Conservation (phyloP, 2,888 invertebrate genomes). For the Chymomyza procnemis region DNA sequence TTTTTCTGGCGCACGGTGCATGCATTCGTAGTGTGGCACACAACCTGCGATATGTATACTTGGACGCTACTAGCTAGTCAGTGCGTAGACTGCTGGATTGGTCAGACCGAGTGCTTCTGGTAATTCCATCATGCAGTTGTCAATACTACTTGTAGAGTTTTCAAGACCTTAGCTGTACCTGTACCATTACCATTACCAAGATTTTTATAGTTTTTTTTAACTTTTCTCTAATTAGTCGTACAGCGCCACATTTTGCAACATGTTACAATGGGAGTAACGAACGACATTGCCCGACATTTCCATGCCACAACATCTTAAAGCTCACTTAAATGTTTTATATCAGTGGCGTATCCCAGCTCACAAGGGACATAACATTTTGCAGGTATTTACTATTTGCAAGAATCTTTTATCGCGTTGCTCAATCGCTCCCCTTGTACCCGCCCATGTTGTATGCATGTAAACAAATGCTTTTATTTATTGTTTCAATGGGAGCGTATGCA, state of each 20-base stretch:
- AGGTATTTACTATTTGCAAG: no score
- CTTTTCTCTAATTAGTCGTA: conserved; percentile 62
- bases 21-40: background rate
- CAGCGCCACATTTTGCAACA: conserved; percentile 52
- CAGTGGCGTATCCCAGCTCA: background rate
- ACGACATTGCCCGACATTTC: conserved; percentile 77
- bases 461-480: background rate
- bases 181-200: conserved; percentile 1
- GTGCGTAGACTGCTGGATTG: background rate
- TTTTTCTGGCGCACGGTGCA: conserved; percentile 52
- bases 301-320: conserved; percentile 24
- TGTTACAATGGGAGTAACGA: conserved; percentile 64
- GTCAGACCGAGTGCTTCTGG: background rate
- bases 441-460: background rate
- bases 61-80: conserved; percentile 23
- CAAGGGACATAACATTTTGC: background rate
- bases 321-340: background rate
- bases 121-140: conserved; percentile 20
- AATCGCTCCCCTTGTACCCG: no score
- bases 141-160: conserved; percentile 14
- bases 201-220: conserved; percentile 29
- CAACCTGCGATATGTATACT: background rate
- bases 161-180: conserved; percentile 23
- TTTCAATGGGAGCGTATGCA: background rate
- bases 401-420: no score